phyloP scores from a whole-genome alignment of 2,113 vertebrate genomes.

The Bolborhynchus lineola region DNA sequence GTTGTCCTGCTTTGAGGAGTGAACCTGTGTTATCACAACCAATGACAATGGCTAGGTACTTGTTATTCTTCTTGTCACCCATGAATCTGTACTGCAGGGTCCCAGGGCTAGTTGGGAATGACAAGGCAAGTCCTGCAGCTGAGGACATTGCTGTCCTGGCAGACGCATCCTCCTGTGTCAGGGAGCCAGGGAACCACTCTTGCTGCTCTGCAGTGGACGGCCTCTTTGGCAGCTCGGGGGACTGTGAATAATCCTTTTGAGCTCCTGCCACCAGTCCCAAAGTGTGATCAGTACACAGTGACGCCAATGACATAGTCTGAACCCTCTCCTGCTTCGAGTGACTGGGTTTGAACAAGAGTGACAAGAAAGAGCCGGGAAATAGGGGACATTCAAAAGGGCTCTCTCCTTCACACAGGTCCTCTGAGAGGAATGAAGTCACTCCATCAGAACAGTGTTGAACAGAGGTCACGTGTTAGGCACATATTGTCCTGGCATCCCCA shows the following conservation, averaged over 20 bases:
- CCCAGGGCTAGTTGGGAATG: not conserved
- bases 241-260: constrained; percentile 58
- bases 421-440: not conserved
- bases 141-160: not conserved
- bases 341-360: not conserved
- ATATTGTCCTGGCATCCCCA: not conserved
- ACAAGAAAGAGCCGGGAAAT: not conserved
- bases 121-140: not conserved
- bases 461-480: not conserved
- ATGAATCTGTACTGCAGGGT: not conserved
- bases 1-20: not conserved
- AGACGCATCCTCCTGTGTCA: fast-evolving
- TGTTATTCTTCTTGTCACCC: not conserved
- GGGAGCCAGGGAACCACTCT: constrained; percentile 12
- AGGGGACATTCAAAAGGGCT: not conserved
- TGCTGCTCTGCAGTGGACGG: not conserved
- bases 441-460: not conserved
- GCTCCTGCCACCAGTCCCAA: constrained; percentile 3
- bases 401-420: not conserved
- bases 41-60: not conserved
- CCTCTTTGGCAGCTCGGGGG: constrained; percentile 3
- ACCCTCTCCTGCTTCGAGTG: not conserved
- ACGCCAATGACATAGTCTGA: not conserved
- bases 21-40: not conserved
- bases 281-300: not conserved